Base-by-base conservation (phyloP, 2,113 vertebrate genomes). In the Galemys pyrenaicus region DNA sequence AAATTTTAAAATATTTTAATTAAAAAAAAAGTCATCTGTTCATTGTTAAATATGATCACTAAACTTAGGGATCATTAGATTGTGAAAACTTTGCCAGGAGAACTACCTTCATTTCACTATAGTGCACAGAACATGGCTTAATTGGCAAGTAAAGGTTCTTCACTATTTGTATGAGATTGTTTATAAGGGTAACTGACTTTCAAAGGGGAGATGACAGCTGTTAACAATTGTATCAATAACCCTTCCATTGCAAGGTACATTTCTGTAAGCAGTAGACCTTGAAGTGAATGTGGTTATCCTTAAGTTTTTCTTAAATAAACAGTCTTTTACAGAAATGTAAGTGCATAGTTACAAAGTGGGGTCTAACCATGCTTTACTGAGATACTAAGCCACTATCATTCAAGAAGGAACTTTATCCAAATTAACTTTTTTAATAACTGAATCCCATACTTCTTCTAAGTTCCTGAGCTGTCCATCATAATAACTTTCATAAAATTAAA, bases 221-320 rank as follows among this genome's bases (percentile, higher is more conserved):
- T 73, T 49, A 17, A 46, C 41, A 77, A 26, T 58, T 68, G 10
- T 94, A 92, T 85, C 70, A 89, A 91, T 0, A 74, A 13, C n/a
- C 4, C 15, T 82, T 93, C 24, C 44, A 86, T 2, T 64, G 49
- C 9, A 73, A 73, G 37, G 13, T 9, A 62, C 13, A 49, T 30
- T 94, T 94, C 26, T 13, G 86, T 68, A 93, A 78, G 67, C 46
- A 89, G 44, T 7, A 80, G 35, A 89, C 46, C 32, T 54, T 91
- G 26, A 28, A 54, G 11, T 81, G 9, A 32, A 67, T 62, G 49
- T 68, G 60, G 83, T 30, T 70, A 88, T 60, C 39, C 7, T 60
- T 78, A 88, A 94, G 17, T 39, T 85, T 91, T 91, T 70, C 74
- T 75, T 51, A 89, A 81, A 85, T 39, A 94, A 28, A 20, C 39